Percentiles rank a stretch among this genome's conserved stretches.
Evolutionary conservation across 2,888 invertebrate species (phyloP).

Genomic region (Parnassius orleans): DNA sequence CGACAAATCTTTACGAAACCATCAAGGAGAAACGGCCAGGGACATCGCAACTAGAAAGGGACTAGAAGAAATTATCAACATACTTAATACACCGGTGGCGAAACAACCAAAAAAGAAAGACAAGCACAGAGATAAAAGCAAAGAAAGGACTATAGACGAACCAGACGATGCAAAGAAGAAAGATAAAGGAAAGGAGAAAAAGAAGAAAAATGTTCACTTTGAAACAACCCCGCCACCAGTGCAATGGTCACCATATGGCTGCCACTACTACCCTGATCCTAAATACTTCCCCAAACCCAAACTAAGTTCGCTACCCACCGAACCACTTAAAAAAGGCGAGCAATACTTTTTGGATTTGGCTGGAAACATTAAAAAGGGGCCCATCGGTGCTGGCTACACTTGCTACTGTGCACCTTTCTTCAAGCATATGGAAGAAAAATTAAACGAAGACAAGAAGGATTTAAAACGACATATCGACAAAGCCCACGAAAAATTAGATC

Average conservation of each 20-base stretch:
- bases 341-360: slow-evolving; percentile 97
- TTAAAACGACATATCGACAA: slow-evolving; percentile 88
- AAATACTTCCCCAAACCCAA: slow-evolving; percentile 92
- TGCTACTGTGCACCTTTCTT: slow-evolving; percentile 97
- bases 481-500: slow-evolving; percentile 89
- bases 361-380: slow-evolving; percentile 96
- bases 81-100: slow-evolving; percentile 82
- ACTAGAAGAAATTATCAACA: slow-evolving; percentile 90
- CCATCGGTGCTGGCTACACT: slow-evolving; percentile 95
- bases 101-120: slow-evolving; percentile 69
- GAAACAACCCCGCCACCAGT: slow-evolving; percentile 62
- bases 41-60: slow-evolving; percentile 95
- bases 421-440: slow-evolving; percentile 90
- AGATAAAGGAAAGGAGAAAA: slow-evolving; percentile 69
- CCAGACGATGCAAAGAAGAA: slow-evolving; percentile 68
- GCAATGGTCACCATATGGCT: slow-evolving; percentile 94
- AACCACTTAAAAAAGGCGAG: slow-evolving; percentile 92
- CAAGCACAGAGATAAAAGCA: slow-evolving; percentile 68
- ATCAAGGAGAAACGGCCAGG: slow-evolving; percentile 93
- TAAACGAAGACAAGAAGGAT: slow-evolving; percentile 90
- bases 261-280: slow-evolving; percentile 93
- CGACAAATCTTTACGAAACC: slow-evolving; percentile 84
- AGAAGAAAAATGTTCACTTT: slow-evolving; percentile 81
- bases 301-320: slow-evolving; percentile 91
- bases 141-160: slow-evolving; percentile 79